Evolutionary conservation across 2,797 vertebrate genomes (phyloP), one percentile per base, ranked within the genome.

Genomic region (Ptychadena robeensis): DNA sequence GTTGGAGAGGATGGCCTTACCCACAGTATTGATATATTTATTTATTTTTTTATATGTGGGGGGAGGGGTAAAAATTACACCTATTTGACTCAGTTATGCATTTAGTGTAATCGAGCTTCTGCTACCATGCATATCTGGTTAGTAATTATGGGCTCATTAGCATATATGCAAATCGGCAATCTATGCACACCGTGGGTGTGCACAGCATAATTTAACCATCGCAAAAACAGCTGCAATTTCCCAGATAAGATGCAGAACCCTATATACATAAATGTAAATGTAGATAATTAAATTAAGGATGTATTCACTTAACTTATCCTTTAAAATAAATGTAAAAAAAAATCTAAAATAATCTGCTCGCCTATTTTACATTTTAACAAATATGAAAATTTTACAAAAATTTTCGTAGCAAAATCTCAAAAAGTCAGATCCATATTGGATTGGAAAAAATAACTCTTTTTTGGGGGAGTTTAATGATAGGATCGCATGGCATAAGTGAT

Each of bases 101-200:
- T 91, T 80, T 89, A 88, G 90, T 87, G 90, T 84, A 89, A 89
- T 86, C 87, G 87, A 90, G 87, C 88, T 25, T 31, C 63, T 69
- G 38, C 74, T 59, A 67, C 72, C 73, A 85, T 78, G 88, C 88
- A 79, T 83, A 86, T 87, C 88, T 87, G 90, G 65, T 83, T 88
- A 88, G 87, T 91, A 91, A 92, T 92, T 92, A 92, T 87, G 82
- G 61, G 82, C 85, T 90, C 83, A 91, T 93, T 93, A 92, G 83
- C 93, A 92, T 92, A 92, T 92, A 92, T 93, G 92, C 91, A 93
- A 93, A 92, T 92, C 6, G 30, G 71, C 83, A 86, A 90, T 86
- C 83, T 88, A 86, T 87, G 85, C 57, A 12, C 88, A 87, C 88
- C 88, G 87, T 88, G 83, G 25, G 86, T 79, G 82, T 67, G 64